phyloP scores from a whole-genome alignment of 2,113 vertebrate species.

The Tychaedon coryphoeus region DNA sequence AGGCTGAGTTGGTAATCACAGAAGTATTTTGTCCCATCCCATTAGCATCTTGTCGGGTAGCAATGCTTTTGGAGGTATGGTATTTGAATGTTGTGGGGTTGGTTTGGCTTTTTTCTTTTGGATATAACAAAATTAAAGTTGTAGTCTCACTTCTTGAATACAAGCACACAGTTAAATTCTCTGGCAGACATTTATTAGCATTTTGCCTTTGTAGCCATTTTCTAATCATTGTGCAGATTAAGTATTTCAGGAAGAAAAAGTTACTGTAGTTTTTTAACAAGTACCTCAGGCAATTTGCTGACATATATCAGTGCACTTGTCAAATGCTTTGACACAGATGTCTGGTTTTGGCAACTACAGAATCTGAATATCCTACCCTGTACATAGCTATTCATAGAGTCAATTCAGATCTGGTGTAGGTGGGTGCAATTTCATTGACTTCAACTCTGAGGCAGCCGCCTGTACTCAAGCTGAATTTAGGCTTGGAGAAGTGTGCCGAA shows the following conservation, averaged over 20 bases:
- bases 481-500: background rate
- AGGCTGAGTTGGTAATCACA: background rate
- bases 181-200: background rate
- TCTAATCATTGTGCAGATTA: constrained; percentile 46
- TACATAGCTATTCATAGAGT: constrained; percentile 64
- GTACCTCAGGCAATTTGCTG: constrained; percentile 66
- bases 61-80: background rate
- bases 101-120: background rate
- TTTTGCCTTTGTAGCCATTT: constrained; percentile 46
- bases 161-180: background rate
- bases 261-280: constrained; percentile 57
- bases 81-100: background rate
- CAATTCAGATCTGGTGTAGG: constrained; percentile 64
- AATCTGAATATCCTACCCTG: constrained; percentile 62
- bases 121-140: background rate
- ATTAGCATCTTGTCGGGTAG: background rate
- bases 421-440: constrained; percentile 68
- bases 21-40: background rate
- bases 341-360: constrained; percentile 60
- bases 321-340: constrained; percentile 69
- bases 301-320: constrained; percentile 67
- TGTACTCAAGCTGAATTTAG: constrained; percentile 56
- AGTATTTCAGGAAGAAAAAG: constrained; percentile 51
- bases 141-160: background rate
- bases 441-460: constrained; percentile 56